phyloP scores from a whole-genome alignment of 2,113 vertebrate genomes.

The Otus sunia region DNA sequence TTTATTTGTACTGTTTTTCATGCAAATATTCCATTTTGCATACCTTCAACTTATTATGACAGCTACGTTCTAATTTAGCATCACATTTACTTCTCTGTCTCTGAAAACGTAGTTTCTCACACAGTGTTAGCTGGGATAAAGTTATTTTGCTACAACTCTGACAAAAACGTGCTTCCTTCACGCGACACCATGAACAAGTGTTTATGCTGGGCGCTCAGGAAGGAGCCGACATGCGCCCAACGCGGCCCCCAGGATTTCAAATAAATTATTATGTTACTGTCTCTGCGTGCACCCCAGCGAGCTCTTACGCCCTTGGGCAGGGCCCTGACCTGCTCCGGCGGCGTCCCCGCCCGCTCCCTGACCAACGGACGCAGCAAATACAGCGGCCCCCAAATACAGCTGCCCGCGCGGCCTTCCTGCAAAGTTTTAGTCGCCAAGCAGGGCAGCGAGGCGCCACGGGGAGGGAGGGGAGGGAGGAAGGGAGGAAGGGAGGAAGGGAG shows the following conservation, averaged over 20 bases:
- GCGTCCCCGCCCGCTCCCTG: neutral
- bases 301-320: neutral
- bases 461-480: too few relatives aligned
- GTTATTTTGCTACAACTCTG: neutral
- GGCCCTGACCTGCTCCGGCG: neutral
- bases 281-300: neutral
- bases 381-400: neutral
- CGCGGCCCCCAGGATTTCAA: too few relatives aligned
- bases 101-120: neutral
- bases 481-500: neutral
- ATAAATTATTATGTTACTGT: too few relatives aligned
- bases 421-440: neutral
- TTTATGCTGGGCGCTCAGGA: fast-evolving
- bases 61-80: neutral
- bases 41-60: neutral
- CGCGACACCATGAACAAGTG: neutral
- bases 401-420: too few relatives aligned
- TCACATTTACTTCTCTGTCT: neutral
- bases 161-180: neutral
- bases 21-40: neutral
- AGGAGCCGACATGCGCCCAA: neutral
- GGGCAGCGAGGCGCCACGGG: constrained; percentile 7
- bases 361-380: neutral
- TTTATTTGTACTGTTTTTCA: neutral
- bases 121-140: neutral